Conservation (phyloP, 1,140 invertebrate species). For the Papilio polytes region DNA sequence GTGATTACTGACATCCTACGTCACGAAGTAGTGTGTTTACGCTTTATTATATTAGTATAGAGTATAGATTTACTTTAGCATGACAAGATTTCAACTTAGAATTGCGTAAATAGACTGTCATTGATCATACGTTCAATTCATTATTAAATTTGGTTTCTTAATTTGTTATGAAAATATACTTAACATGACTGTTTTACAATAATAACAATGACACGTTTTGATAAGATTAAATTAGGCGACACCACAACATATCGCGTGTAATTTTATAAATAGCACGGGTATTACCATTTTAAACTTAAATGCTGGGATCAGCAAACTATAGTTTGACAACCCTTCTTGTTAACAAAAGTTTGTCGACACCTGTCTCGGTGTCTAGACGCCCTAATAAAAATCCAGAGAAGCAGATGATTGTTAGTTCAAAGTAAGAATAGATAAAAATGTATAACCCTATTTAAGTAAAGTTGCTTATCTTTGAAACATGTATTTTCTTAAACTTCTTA, state of each 20-base stretch:
- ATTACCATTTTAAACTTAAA: not conserved
- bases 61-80: no score
- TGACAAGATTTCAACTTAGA: not conserved
- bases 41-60: no score
- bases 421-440: not conserved
- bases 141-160: not conserved
- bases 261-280: not conserved
- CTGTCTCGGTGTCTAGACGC: not conserved
- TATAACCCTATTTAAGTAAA: not conserved
- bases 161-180: not conserved
- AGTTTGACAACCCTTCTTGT: conserved; percentile 2
- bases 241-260: not conserved
- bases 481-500: no score
- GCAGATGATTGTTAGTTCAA: not conserved
- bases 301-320: not conserved
- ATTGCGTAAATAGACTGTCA: not conserved
- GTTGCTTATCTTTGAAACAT: not conserved
- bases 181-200: not conserved
- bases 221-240: not conserved
- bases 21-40: no score
- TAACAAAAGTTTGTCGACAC: conserved; percentile 6
- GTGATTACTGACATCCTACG: no score
- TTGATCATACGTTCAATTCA: not conserved
- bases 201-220: not conserved
- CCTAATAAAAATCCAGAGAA: not conserved